Conservation (phyloP, 1,140 invertebrate species). For the Papilio dardanus region DNA sequence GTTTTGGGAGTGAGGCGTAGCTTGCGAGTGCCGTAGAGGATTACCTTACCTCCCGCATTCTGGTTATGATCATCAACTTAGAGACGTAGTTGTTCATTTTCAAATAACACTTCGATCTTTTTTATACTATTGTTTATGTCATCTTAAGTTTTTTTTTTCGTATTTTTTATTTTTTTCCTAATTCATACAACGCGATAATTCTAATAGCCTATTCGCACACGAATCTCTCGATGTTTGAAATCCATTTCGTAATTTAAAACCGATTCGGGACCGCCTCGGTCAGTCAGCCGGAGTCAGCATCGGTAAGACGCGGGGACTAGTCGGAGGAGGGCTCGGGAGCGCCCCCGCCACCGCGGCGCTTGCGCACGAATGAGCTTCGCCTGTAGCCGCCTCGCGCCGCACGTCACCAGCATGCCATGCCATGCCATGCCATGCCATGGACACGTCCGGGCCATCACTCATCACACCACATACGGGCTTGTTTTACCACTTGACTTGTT, state of each 20-base stretch:
- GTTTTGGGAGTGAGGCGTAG: conserved; percentile 83
- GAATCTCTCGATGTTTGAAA: conserved; percentile 55
- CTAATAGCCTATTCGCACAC: conserved; percentile 75
- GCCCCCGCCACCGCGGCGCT: conserved; percentile 60
- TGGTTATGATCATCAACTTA: conserved; percentile 83
- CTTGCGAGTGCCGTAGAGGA: conserved; percentile 83
- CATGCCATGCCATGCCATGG: too few species aligned
- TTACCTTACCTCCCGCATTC: conserved; percentile 83
- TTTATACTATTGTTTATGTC: conserved; percentile 58
- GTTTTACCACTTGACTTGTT: conserved; percentile 50
- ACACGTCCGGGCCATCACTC: neutral
- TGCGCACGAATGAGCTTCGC: conserved; percentile 51
- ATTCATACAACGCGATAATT: conserved; percentile 74
- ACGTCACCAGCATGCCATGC: conserved; percentile 49
- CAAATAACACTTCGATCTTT: conserved; percentile 80
- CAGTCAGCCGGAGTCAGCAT: conserved; percentile 42
- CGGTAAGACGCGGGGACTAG: conserved; percentile 43
- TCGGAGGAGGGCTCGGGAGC: conserved; percentile 53
- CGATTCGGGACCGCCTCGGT: conserved; percentile 43
- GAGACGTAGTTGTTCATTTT: conserved; percentile 82
- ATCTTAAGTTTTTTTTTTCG: conserved; percentile 55
- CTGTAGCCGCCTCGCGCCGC: conserved; percentile 45
- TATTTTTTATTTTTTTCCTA: conserved; percentile 61
- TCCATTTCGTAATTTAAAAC: conserved; percentile 47
- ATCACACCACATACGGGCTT: conserved; percentile 56